phyloP scores from a whole-genome alignment of 2,888 invertebrate genomes.

The Catocala nupta region DNA sequence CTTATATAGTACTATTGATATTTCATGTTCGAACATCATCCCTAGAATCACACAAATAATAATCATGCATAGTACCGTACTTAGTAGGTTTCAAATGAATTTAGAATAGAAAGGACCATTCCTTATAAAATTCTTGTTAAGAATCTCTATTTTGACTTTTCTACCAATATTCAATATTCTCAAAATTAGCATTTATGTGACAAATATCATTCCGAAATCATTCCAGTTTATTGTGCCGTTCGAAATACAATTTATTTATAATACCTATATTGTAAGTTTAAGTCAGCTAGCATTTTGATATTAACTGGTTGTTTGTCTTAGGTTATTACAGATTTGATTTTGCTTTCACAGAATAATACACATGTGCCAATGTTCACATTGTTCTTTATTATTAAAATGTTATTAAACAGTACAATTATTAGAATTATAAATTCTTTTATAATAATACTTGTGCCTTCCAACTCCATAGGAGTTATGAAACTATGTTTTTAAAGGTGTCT shows the following conservation, averaged over 20 bases:
- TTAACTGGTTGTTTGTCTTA: conserved; percentile 41
- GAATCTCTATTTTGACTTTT: conserved; percentile 48
- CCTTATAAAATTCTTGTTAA: conserved; percentile 39
- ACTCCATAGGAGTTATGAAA: conserved; percentile 61
- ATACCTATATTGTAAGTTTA: conserved; percentile 47
- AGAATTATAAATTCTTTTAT: conserved; percentile 61
- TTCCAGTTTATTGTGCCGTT: conserved; percentile 63
- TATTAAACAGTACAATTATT: conserved; percentile 66
- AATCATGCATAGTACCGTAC: conserved; percentile 45
- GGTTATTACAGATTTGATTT: conserved; percentile 30
- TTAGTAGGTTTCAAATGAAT: conserved; percentile 46
- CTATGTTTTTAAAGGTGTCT: conserved; percentile 60
- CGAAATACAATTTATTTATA: conserved; percentile 44
- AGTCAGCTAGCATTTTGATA: conserved; percentile 53
- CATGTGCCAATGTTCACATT: conserved; percentile 62
- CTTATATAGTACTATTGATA: conserved; percentile 4
- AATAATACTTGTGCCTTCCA: conserved; percentile 67
- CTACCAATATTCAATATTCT: conserved; percentile 23
- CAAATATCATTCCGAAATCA: conserved; percentile 66
- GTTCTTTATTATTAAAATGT: conserved; percentile 38
- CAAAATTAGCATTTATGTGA: conserved; percentile 47
- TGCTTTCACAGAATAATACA: conserved; percentile 37
- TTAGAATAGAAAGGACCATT: conserved; percentile 40
- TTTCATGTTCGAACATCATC: conserved; percentile 29
- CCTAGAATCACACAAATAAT: conserved; percentile 29